phyloP scores from a whole-genome alignment of 1,140 invertebrate genomes.

The Macrotrachela quadricornifera region DNA sequence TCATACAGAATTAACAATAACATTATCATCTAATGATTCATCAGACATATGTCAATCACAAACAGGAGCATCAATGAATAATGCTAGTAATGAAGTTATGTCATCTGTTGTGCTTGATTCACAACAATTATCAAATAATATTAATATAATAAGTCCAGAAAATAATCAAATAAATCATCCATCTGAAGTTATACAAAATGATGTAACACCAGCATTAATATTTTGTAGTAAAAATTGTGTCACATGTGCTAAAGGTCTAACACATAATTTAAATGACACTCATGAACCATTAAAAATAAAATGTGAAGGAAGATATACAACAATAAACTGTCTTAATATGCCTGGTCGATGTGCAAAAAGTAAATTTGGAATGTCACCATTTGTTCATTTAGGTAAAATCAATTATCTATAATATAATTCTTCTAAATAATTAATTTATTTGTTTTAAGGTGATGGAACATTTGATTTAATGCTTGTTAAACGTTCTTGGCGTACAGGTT shows the following conservation, averaged over 20 bases:
- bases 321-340: conserved; percentile 54
- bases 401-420: too few relatives aligned
- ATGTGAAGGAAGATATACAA: conserved; percentile 42
- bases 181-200: too few relatives aligned
- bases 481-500: conserved; percentile 49
- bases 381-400: conserved; percentile 56
- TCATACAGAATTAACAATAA: conserved; percentile 39
- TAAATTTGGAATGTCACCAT: conserved; percentile 52
- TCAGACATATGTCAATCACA: conserved; percentile 20
- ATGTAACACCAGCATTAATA: too few relatives aligned
- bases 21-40: conserved; percentile 29
- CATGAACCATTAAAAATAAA: conserved; percentile 28
- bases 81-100: too few relatives aligned
- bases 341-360: conserved; percentile 51
- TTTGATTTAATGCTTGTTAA: conserved; percentile 52
- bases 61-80: conserved; percentile 7
- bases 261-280: conserved; percentile 10
- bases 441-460: conserved; percentile 58
- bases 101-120: too few relatives aligned
- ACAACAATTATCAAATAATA: too few relatives aligned
- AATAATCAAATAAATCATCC: too few relatives aligned
- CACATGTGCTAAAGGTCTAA: too few relatives aligned
- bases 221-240: too few relatives aligned
- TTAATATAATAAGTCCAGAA: too few relatives aligned
- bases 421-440: too few relatives aligned